Conservation (phyloP, 1,140 invertebrate genomes). For the Leucophenga varia region DNA sequence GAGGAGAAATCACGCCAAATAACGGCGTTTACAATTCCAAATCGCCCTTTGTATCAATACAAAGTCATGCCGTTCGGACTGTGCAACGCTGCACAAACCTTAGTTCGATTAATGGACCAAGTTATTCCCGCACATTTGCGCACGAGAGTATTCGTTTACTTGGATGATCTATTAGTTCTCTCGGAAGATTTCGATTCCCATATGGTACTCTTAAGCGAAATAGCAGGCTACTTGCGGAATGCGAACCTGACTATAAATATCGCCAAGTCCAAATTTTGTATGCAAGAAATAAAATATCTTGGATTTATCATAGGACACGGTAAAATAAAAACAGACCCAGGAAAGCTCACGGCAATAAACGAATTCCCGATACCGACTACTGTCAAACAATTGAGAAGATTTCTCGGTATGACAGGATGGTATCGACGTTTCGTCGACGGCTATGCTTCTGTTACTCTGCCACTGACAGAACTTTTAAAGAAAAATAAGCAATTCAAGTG, state of each 20-base stretch:
- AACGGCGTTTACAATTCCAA: constrained; percentile 57
- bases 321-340: background rate
- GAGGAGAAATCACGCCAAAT: constrained; percentile 32
- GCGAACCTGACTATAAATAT: constrained; percentile 20
- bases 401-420: too few species aligned
- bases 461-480: constrained; percentile 7
- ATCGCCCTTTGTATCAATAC: constrained; percentile 40
- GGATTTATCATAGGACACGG: constrained; percentile 2
- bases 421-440: constrained; percentile 43
- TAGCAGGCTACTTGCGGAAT: constrained; percentile 5
- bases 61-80: constrained; percentile 57
- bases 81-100: constrained; percentile 55
- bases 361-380: background rate
- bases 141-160: constrained; percentile 35
- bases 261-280: constrained; percentile 1
- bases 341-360: background rate
- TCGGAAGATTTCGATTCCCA: constrained; percentile 54
- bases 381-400: background rate
- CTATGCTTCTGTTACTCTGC: constrained; percentile 22
- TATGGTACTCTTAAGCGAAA: constrained; percentile 37
- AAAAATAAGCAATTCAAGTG: constrained; percentile 6
- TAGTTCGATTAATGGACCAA: constrained; percentile 55
- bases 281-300: background rate
- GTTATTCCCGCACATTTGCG: constrained; percentile 26
- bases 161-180: constrained; percentile 60